phyloP scores from a whole-genome alignment of 2,888 invertebrate genomes.

The Drosophila neotestacea region DNA sequence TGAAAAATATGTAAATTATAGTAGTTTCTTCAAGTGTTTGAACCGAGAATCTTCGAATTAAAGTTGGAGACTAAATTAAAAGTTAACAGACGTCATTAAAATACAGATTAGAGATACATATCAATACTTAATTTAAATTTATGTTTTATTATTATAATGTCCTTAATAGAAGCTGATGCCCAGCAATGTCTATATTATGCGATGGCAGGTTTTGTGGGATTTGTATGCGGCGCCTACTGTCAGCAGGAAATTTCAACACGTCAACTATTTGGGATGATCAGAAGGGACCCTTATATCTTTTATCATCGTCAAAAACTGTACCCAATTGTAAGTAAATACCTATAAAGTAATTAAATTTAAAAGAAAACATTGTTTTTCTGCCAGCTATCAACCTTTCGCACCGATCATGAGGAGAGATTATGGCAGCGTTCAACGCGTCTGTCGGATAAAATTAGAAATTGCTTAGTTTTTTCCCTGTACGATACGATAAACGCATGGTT shows the following conservation, averaged over 20 bases:
- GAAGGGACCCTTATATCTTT: conserved; percentile 60
- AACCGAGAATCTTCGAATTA: background rate
- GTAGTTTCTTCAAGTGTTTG: conserved; percentile 9
- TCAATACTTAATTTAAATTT: background rate
- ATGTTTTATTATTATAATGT: conserved; percentile 5
- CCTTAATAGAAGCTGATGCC: conserved; percentile 24
- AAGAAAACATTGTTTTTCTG: too few species aligned
- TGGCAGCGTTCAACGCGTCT: conserved; percentile 42
- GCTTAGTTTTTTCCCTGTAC: conserved; percentile 40
- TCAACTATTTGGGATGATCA: conserved; percentile 48
- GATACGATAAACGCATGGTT: conserved; percentile 36
- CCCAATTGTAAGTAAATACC: conserved; percentile 48
- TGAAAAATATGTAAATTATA: background rate
- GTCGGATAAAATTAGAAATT: conserved; percentile 45
- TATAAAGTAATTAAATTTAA: too few species aligned
- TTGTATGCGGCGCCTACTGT: conserved; percentile 59
- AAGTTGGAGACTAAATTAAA: conserved; percentile 33
- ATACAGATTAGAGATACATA: background rate
- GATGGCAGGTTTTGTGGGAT: conserved; percentile 55
- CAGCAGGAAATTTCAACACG: conserved; percentile 61
- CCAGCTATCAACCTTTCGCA: conserved; percentile 58
- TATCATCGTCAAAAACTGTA: conserved; percentile 63
- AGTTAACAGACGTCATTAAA: conserved; percentile 19
- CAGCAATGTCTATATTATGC: conserved; percentile 55
- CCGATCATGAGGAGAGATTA: conserved; percentile 57